Base-by-base conservation (phyloP, 2,797 vertebrate genomes). In the Cheirogaleus major region DNA sequence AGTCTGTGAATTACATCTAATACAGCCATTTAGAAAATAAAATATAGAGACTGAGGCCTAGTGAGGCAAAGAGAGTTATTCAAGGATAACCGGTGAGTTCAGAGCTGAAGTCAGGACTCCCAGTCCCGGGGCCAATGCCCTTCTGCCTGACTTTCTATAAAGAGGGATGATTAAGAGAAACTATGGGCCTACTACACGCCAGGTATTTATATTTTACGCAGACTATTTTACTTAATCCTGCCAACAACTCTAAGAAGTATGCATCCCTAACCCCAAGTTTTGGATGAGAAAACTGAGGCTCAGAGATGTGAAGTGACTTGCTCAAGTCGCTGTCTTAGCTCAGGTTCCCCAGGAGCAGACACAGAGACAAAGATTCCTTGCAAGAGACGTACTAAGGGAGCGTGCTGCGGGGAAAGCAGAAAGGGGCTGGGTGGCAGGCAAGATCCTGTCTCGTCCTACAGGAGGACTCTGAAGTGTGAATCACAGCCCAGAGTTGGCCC, bases 101-200 rank as follows among this genome's bases (percentile, higher is more conserved):
- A 61, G 76, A 85, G n/a, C 4, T 18, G 52, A 93, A 69, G 22
- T 15, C 10, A 30, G 65, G 76, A 25, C 7, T 9, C 25, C 70
- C 41, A 35, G 7, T 50, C 18, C 48, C 83, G 63, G 79, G 76
- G 48, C 20, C 9, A 7, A 59, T 2, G n/a, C 6, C 35, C 23
- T 81, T 63, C 57, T 30, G 67, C n/a, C 22, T 89, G 57, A 55
- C 45, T 18, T 65, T 43, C 38, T 59, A 11, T 63, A 65, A 55
- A 69, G 81, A 86, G 30, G 3, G 30, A 43, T 81, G 79, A 43
- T 35, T 30, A 32, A 73, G 45, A 80, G 70, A 41, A 72, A 23
- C 52, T 0, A 35, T 6, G 15, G 27, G 8, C n/a, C 50, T 35
- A 4, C 30, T 11, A 1, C 6, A 22, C 0, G 32, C 41, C 48